Conservation (phyloP, 2,888 invertebrate species). For the Dastarcus helophoroides region DNA sequence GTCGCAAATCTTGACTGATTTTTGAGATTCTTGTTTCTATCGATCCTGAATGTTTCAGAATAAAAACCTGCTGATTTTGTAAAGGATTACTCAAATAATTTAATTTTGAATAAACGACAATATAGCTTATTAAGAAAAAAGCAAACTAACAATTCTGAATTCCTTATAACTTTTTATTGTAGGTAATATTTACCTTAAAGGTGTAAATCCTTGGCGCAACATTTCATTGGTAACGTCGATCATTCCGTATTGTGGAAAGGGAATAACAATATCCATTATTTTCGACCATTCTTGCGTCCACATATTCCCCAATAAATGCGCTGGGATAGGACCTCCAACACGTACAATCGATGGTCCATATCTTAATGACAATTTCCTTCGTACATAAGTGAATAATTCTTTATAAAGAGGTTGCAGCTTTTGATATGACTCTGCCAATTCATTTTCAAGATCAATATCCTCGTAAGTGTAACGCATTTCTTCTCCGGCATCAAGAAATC, state of each 20-base stretch:
- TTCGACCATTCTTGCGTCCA: slow-evolving; percentile 78
- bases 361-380: slow-evolving; percentile 47
- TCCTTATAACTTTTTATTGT: neutral
- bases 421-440: slow-evolving; percentile 47
- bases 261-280: slow-evolving; percentile 60
- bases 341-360: slow-evolving; percentile 38
- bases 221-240: slow-evolving; percentile 70
- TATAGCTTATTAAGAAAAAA: too few relatives aligned
- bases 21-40: too few relatives aligned
- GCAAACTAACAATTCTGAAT: neutral
- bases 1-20: too few relatives aligned
- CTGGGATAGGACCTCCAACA: slow-evolving; percentile 67
- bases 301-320: slow-evolving; percentile 75
- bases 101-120: too few relatives aligned
- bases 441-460: slow-evolving; percentile 50
- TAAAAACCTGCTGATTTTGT: too few relatives aligned
- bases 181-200: slow-evolving; percentile 44
- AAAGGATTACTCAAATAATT: too few relatives aligned
- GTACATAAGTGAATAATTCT: slow-evolving; percentile 72
- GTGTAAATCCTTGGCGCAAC: slow-evolving; percentile 61
- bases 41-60: too few relatives aligned
- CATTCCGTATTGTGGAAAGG: slow-evolving; percentile 58
- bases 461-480: slow-evolving; percentile 70
- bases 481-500: slow-evolving; percentile 68
- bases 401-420: slow-evolving; percentile 65